Conservation (phyloP, 2,113 vertebrate species). For the Symphodus melops region DNA sequence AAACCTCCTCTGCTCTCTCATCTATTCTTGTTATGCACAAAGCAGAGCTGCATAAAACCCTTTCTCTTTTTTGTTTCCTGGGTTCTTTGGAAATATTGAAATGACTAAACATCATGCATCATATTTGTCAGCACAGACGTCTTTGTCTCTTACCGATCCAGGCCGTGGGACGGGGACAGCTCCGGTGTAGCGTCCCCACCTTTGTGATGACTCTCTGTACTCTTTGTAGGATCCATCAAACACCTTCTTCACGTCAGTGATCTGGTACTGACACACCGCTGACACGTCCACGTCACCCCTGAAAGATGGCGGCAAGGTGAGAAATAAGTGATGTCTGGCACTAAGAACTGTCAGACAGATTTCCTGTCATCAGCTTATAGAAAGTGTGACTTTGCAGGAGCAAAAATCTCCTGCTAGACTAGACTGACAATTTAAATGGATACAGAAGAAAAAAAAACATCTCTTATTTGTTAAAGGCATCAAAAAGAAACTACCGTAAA, state of each 20-base stretch:
- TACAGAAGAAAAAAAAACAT: neutral
- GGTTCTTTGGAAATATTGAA: neutral
- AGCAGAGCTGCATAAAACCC: neutral
- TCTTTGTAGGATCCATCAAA: conserved; percentile 96
- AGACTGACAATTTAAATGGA: neutral
- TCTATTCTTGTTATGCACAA: conserved; percentile 13
- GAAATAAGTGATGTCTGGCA: conserved; percentile 42
- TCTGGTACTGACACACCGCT: conserved; percentile 91
- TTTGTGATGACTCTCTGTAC: conserved; percentile 90
- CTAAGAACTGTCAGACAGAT: conserved; percentile 37
- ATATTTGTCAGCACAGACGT: neutral
- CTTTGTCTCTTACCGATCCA: conserved; percentile 87
- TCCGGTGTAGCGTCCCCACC: conserved; percentile 89
- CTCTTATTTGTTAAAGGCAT: neutral
- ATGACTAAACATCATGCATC: neutral
- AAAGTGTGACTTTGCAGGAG: conserved; percentile 16
- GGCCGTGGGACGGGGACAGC: conserved; percentile 87
- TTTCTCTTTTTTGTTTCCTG: neutral
- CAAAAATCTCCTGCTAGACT: neutral
- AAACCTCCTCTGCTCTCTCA: conserved; percentile 17
- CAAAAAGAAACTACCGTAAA: neutral
- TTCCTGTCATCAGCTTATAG: conserved; percentile 17
- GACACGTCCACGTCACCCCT: conserved; percentile 96
- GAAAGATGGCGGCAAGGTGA: conserved; percentile 39
- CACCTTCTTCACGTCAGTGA: conserved; percentile 89